Evolutionary conservation across 2,113 vertebrate genomes (phyloP), one percentile per base, ranked within the genome.

Genomic region (Notothenia rossii): DNA sequence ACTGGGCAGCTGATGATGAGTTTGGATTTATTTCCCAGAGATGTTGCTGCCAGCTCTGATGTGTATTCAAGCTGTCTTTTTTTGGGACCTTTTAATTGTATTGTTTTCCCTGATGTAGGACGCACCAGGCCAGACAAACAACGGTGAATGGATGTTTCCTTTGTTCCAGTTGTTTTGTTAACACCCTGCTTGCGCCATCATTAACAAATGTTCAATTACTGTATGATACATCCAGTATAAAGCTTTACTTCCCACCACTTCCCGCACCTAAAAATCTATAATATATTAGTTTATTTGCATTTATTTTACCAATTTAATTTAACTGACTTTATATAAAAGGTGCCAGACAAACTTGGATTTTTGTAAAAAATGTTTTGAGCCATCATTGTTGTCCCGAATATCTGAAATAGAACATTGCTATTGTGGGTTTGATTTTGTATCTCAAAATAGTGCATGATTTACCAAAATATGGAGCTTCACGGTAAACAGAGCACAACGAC

Each of bases 41-140:
- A 70, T 36, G 14, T 25, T 64, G 53, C 67, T 77, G 83, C 59
- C 76, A 80, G 50, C 61, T 82, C 46, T 43, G 66, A 59, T 53
- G 49, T 43, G 51, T 80, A 74, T 68, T 72, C 53, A 69, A 81
- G 71, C 71, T 79, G 77, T 69, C 62, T 25, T 33, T 59, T 88
- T 69, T 40, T 62, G 22, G 58, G 56, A 73, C 25, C 40, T 75
- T 83, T 69, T 25, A 25, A 18, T 56, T 55, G 14, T 14, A 7
- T 75, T 78, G n/a, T 81, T 78, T 66, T 45, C 66, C 20, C 50
- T 50, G 45, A 56, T 54, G 55, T 51, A 4, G n/a, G 22, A 29
- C 15, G 29, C 58, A 49, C 13, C 10, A 7, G 33, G 50, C 33
- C 51, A 22, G 2, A 61, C 62, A 40, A 71, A 68, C 29, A 72